Percentiles rank a stretch among this genome's conserved stretches.
phyloP scores from a whole-genome alignment of 2,888 invertebrate genomes.

The Ormyrus pomaceus region DNA sequence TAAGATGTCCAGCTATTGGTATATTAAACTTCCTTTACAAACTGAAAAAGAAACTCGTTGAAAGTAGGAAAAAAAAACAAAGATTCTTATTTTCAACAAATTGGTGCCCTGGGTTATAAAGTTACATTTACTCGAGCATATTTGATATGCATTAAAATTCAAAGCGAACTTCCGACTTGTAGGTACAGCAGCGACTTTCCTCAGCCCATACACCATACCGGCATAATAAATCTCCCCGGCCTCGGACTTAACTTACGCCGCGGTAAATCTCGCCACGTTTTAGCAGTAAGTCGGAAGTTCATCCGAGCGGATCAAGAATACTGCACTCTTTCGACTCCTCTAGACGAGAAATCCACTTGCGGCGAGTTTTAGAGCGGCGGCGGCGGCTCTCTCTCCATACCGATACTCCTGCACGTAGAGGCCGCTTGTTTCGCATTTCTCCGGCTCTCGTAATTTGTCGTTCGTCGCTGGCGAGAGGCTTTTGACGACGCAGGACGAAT shows the following conservation, averaged over 20 bases:
- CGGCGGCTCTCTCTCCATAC: constrained; percentile 61
- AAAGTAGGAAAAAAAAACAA: too few species aligned
- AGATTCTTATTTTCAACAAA: too few species aligned
- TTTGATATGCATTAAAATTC: constrained; percentile 36
- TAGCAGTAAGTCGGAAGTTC: constrained; percentile 74
- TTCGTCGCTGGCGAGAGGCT: not conserved
- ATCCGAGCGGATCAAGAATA: constrained; percentile 62
- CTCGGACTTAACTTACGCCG: constrained; percentile 71
- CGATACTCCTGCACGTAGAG: constrained; percentile 60
- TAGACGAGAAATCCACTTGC: constrained; percentile 69
- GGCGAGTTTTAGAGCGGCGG: constrained; percentile 67
- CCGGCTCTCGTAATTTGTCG: constrained; percentile 29
- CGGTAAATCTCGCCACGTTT: constrained; percentile 76
- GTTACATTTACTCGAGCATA: too few species aligned
- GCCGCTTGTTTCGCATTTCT: constrained; percentile 55
- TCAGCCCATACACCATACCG: constrained; percentile 57
- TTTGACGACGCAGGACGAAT: not conserved
- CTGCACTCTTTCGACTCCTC: constrained; percentile 49
- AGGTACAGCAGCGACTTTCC: constrained; percentile 39
- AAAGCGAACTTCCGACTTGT: constrained; percentile 6
- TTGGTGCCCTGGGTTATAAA: too few species aligned
- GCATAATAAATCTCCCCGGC: constrained; percentile 71
- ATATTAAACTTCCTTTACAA: too few species aligned
- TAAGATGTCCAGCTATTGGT: too few species aligned
- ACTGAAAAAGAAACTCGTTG: too few species aligned